These are phyloP conservation scores for Drosophila athabasca DNA, from an alignment of 1,140 invertebrate genomes.

Conservation along the genomic window DNA sequence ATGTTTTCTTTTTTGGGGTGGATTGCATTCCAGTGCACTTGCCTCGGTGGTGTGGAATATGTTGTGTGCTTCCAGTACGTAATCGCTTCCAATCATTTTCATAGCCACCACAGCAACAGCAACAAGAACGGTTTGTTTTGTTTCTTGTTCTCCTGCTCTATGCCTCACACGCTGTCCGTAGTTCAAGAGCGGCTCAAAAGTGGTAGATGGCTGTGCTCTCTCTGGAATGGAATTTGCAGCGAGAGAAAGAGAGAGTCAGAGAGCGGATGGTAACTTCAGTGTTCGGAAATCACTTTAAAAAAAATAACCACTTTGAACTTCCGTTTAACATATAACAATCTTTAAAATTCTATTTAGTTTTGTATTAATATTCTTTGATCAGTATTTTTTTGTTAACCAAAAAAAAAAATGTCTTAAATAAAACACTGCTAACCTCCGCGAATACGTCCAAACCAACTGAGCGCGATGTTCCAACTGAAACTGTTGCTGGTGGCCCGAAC, in stretches of 20 bases:
- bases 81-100: conserved; percentile 91
- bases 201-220: conserved; percentile 9
- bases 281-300: too few species aligned
- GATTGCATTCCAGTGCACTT: conserved; percentile 70
- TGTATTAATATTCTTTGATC: not conserved
- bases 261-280: not conserved
- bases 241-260: conserved; percentile 17
- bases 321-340: too few species aligned
- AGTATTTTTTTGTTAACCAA: not conserved
- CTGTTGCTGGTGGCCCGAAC: conserved; percentile 28
- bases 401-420: too few species aligned
- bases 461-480: conserved; percentile 70
- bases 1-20: conserved; percentile 4
- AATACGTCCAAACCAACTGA: conserved; percentile 69
- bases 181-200: conserved; percentile 48
- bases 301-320: too few species aligned
- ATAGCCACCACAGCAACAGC: conserved; percentile 51
- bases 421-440: conserved; percentile 32
- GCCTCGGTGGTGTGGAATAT: conserved; percentile 95
- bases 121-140: conserved; percentile 45
- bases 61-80: conserved; percentile 93
- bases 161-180: conserved; percentile 47
- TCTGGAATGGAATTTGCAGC: conserved; percentile 23
- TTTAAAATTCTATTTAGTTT: too few species aligned
- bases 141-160: conserved; percentile 53